Evolutionary conservation across 2,797 vertebrate genomes (phyloP).

Genomic region (Onychomys leucogaster): DNA sequence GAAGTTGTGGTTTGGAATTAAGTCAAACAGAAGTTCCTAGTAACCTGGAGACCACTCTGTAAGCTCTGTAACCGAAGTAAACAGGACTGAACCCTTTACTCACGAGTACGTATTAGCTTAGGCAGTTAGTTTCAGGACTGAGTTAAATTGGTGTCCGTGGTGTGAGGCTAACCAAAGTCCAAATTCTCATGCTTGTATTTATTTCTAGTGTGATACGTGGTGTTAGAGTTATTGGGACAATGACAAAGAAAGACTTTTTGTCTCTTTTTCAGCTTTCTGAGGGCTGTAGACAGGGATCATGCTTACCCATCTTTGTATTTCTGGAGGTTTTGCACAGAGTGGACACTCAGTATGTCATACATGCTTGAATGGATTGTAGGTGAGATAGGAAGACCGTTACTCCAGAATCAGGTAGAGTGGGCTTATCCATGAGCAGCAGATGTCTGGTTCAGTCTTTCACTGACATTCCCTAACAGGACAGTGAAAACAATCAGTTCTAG

Average conservation of each 20-base stretch:
- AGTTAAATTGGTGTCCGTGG: not conserved
- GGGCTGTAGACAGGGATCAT: not conserved
- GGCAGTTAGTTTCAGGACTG: not conserved
- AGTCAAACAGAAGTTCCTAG: not conserved
- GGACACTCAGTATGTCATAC: not conserved
- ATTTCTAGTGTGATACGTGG: not conserved
- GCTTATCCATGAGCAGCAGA: not conserved
- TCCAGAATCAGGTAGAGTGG: not conserved
- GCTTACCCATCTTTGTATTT: not conserved
- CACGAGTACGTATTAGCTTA: not conserved
- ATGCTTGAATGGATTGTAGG: not conserved
- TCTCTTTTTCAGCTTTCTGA: not conserved
- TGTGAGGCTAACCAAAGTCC: not conserved
- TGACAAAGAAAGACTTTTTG: not conserved
- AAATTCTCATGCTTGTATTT: not conserved
- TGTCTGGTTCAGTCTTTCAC: conserved; percentile 18
- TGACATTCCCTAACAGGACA: not conserved
- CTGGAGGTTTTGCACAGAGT: not conserved
- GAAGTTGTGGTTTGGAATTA: not conserved
- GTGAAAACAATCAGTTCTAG: not conserved
- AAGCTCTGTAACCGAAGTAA: not conserved
- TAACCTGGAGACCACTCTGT: not conserved
- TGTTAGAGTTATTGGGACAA: not conserved
- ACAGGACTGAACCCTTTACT: not conserved
- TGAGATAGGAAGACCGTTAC: not conserved